Percentiles rank a stretch among this genome's conserved stretches.
Evolutionary conservation across 2,888 invertebrate species (phyloP).

Genomic region (Allacma fusca): DNA sequence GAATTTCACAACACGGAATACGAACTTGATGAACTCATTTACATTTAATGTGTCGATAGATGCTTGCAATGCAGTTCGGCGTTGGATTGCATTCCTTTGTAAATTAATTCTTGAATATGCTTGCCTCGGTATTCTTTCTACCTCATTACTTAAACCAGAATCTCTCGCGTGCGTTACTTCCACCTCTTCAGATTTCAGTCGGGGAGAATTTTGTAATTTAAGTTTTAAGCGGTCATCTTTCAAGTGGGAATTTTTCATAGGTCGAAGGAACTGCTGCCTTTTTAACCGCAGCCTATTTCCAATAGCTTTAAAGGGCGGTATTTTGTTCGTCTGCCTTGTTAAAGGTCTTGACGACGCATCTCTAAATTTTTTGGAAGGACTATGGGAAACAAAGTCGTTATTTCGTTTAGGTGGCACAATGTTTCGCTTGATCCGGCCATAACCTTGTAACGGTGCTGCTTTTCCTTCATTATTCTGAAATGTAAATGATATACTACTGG

Average conservation of each 20-base stretch:
- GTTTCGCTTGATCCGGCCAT: conserved; percentile 23
- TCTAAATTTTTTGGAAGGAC: conserved; percentile 21
- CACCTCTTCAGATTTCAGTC: background rate
- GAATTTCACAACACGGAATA: too few relatives aligned
- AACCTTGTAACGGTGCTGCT: background rate
- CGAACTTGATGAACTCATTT: too few relatives aligned
- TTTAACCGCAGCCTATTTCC: conserved; percentile 20
- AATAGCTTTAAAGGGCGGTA: conserved; percentile 25
- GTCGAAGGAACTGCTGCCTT: conserved; percentile 24
- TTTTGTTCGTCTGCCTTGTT: conserved; percentile 14
- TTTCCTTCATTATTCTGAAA: background rate
- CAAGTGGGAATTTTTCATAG: background rate
- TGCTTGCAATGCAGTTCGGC: background rate
- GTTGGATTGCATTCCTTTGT: conserved; percentile 9
- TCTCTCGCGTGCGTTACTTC: background rate
- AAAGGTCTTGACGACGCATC: background rate
- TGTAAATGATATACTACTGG: too few relatives aligned
- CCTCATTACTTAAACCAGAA: background rate
- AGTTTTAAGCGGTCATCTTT: conserved; percentile 26
- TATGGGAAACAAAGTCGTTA: conserved; percentile 41
- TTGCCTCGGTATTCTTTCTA: background rate
- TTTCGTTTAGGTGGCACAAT: conserved; percentile 42
- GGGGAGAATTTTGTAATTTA: background rate
- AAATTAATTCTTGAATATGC: background rate
- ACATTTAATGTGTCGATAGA: background rate